A percentile compares a stretch with the other conserved stretches of the same genome.
Conservation (phyloP, 1,140 invertebrate genomes). For the Riptortus pedestris region DNA sequence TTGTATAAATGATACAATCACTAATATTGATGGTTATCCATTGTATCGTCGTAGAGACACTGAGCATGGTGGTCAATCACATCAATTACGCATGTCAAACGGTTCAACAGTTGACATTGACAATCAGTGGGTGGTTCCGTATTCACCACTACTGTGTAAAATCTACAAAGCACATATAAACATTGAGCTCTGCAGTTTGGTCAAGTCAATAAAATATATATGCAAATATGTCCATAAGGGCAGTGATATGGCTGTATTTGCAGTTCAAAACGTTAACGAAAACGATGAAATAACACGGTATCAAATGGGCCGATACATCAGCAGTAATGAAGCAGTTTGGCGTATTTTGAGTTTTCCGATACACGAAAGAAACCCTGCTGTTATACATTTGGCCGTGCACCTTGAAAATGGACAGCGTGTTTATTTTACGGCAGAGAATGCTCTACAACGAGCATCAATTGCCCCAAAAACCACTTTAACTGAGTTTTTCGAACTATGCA, state of each 20-base stretch:
- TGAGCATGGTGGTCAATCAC: slow-evolving; percentile 22
- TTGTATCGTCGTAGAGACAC: slow-evolving; percentile 32
- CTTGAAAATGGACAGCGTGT: slow-evolving; percentile 34
- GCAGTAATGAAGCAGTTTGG: slow-evolving; percentile 36
- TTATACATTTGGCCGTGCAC: slow-evolving; percentile 36
- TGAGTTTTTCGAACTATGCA: slow-evolving; percentile 19
- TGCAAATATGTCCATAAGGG: slow-evolving; percentile 40
- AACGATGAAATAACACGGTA: slow-evolving; percentile 37
- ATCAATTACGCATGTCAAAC: too few species aligned
- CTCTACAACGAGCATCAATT: slow-evolving; percentile 8
- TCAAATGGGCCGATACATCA: slow-evolving; percentile 36
- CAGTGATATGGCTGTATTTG: slow-evolving; percentile 30
- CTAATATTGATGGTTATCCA: slow-evolving; percentile 37
- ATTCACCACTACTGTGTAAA: slow-evolving; percentile 35
- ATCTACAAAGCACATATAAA: slow-evolving; percentile 31
- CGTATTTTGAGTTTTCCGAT: slow-evolving; percentile 36
- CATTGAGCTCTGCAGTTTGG: slow-evolving; percentile 5
- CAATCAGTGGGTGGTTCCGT: slow-evolving; percentile 38
- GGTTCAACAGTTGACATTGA: slow-evolving; percentile 29
- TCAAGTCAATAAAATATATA: slow-evolving; percentile 36
- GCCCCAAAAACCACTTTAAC: slow-evolving; percentile 24
- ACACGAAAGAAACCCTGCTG: slow-evolving; percentile 35
- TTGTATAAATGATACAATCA: too few species aligned
- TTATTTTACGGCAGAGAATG: slow-evolving; percentile 29
- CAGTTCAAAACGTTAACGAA: slow-evolving; percentile 18